A percentile compares a stretch with the other conserved stretches of the same genome.
These are phyloP conservation scores for Leptinotarsa texana DNA, from an alignment of 1,140 invertebrate genomes.

Conservation along the genomic window DNA sequence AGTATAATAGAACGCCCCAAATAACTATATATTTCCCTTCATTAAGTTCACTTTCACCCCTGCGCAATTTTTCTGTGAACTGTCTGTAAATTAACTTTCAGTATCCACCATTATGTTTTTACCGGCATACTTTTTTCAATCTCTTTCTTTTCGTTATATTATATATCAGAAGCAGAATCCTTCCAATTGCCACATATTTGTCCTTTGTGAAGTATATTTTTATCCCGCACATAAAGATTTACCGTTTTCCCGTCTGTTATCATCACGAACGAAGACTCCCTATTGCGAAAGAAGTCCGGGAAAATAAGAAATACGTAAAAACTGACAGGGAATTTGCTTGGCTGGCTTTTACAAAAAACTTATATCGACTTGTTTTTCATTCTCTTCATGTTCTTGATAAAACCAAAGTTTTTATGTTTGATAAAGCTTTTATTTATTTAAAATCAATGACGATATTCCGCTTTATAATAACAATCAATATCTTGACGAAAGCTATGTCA, in stretches of 20 bases:
- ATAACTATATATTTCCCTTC: too few relatives aligned
- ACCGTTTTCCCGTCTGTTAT: conserved; percentile 17
- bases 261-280: conserved; percentile 11
- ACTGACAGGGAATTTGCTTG: conserved; percentile 21
- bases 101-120: too few relatives aligned
- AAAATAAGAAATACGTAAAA: conserved; percentile 16
- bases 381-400: not conserved
- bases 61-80: too few relatives aligned
- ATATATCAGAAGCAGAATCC: not conserved
- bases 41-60: too few relatives aligned
- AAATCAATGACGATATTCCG: not conserved
- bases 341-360: conserved; percentile 19
- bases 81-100: too few relatives aligned
- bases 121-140: too few relatives aligned
- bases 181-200: conserved; percentile 27
- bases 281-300: conserved; percentile 6
- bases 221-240: conserved; percentile 19
- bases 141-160: not conserved
- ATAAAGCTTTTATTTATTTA: not conserved
- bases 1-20: too few relatives aligned
- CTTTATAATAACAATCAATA: too few relatives aligned
- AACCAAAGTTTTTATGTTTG: not conserved
- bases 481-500: too few relatives aligned
- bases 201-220: conserved; percentile 15
- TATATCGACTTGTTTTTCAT: conserved; percentile 15